phyloP scores from a whole-genome alignment of 2,113 vertebrate genomes.

The Misgurnus mizolepis region DNA sequence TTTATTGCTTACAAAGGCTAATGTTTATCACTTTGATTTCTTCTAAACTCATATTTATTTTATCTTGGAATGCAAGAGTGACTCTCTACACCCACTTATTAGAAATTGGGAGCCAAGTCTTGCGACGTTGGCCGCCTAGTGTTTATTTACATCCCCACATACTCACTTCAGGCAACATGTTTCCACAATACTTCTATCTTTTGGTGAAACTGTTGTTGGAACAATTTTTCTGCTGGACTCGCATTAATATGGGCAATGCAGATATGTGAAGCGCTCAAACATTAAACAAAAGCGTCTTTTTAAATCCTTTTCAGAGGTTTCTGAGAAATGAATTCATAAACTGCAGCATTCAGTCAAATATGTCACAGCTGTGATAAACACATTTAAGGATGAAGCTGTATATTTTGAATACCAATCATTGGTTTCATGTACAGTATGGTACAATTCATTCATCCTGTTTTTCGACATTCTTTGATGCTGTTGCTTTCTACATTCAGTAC shows the following conservation, averaged over 20 bases:
- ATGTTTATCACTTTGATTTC: neutral
- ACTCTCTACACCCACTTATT: conserved; percentile 27
- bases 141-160: conserved; percentile 37
- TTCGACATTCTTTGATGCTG: neutral
- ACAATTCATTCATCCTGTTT: neutral
- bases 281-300: neutral
- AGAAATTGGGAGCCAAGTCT: conserved; percentile 14
- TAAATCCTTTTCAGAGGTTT: neutral
- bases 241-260: neutral
- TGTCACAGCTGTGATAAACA: conserved; percentile 4
- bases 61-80: conserved; percentile 11
- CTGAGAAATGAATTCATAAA: neutral
- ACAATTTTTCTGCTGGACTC: conserved; percentile 14
- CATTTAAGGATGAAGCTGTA: neutral
- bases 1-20: neutral
- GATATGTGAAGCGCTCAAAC: conserved; percentile 2
- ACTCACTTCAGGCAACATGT: conserved; percentile 22
- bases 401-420: neutral
- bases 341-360: neutral
- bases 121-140: conserved; percentile 11
- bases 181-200: conserved; percentile 26
- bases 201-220: conserved; percentile 26
- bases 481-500: too few species aligned
- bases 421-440: neutral
- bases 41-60: neutral